Evolutionary conservation across 2,797 vertebrate species (phyloP), one percentile per base, ranked within the genome.

Genomic region (Syncerus caffer): DNA sequence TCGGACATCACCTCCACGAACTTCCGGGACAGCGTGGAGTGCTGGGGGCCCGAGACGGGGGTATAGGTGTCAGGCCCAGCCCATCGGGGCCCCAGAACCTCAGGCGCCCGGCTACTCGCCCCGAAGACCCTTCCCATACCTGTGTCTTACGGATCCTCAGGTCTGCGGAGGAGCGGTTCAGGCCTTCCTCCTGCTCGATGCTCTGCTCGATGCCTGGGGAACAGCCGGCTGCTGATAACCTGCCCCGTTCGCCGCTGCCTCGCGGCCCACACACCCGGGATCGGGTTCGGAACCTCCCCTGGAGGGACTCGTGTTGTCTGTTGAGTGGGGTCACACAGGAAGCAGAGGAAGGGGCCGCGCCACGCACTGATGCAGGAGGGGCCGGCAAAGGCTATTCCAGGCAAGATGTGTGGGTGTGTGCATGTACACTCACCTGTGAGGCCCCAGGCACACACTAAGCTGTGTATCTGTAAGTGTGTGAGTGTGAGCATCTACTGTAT

Each of bases 1-100:
- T 99, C 99, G 0, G 99, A 99, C 99, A 99, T 99, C 98, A 99
- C 99, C 98, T 99, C 99, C 94, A 99, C 99, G 94, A 99, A 99
- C 98, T 99, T 99, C 62, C 99, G 99, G 0, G 99, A 99, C 98
- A 99, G 98, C 0, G 99, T 99, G 45, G 99, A 99, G 98, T 99
- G 99, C 99, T 99, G 98, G 6, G 1, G 83, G 6, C 27, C 12
- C 11, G 1, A 88, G 84, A 64, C 0, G 7, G 38, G 67, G 51
- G 34, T 27, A 7, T 13, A 4, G 64, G 38, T 23, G 85, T 42
- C 71, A 85, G 89, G n/a, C 85, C 57, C 47, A 5, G 58, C 42
- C 6, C n/a, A 29, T 38, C 4, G 1, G 17, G 6, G 19, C 64
- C 15, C 67, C 19, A 16, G 89, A 47, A 53, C 23, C 85, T 62